phyloP scores from a whole-genome alignment of 1,140 invertebrate genomes.

The Phymorhynchus buccinoides region DNA sequence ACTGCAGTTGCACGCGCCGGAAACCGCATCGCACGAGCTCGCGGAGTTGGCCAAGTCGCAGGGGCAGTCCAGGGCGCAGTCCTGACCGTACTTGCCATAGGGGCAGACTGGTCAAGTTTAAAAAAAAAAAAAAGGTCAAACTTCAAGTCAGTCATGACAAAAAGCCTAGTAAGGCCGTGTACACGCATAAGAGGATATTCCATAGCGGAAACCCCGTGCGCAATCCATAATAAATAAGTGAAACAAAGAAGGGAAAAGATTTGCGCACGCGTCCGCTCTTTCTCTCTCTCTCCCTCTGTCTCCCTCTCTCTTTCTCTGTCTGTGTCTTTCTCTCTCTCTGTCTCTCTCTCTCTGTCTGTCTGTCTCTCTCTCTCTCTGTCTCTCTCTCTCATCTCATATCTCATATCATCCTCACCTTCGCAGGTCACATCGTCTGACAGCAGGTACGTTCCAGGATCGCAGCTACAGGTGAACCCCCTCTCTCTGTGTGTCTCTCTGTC shows the following conservation, averaged over 20 bases:
- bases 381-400: not conserved
- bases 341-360: too few relatives aligned
- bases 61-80: constrained; percentile 10
- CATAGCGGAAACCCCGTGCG: too few relatives aligned
- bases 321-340: not conserved
- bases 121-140: not conserved
- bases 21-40: constrained; percentile 22
- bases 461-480: constrained; percentile 30
- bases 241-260: not conserved
- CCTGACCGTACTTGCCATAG: constrained; percentile 36
- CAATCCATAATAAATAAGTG: not conserved
- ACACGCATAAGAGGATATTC: too few relatives aligned
- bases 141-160: too few relatives aligned
- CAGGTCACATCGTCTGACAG: not conserved
- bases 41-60: constrained; percentile 28
- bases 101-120: constrained; percentile 34
- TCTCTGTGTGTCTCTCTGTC: not conserved
- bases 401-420: constrained; percentile 9
- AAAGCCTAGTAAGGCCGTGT: too few relatives aligned
- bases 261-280: not conserved
- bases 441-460: not conserved
- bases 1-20: constrained; percentile 43
- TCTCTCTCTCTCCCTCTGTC: not conserved
- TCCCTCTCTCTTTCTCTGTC: not conserved
- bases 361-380: not conserved